Evolutionary conservation across 2,888 invertebrate species (phyloP).

Genomic region (Synanthedon andrenaeformis): DNA sequence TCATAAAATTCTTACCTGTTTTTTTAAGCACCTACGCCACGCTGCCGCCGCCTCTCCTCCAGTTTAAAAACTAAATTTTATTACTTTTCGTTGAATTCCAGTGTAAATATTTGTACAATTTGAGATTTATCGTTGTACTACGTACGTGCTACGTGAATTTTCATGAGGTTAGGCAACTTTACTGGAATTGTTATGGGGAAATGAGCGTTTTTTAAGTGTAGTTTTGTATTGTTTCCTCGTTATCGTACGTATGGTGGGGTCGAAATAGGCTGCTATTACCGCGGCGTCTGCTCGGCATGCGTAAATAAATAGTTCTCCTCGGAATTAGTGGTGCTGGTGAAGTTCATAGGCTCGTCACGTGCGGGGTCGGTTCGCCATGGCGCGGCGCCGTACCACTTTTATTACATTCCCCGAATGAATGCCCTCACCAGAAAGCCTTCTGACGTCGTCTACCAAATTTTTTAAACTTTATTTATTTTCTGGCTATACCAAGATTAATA

Average conservation of each 20-base stretch:
- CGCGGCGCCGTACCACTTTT: slow-evolving; percentile 42
- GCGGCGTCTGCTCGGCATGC: slow-evolving; percentile 31
- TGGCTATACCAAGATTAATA: no score
- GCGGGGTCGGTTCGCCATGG: slow-evolving; percentile 26
- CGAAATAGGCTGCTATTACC: slow-evolving; percentile 30
- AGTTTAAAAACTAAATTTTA: neutral
- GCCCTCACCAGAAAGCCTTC: slow-evolving; percentile 31
- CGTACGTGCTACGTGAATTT: neutral
- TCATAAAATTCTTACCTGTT: slow-evolving; percentile 1
- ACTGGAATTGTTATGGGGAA: neutral
- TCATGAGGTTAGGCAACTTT: neutral
- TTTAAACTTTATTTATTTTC: no score
- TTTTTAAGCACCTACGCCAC: slow-evolving; percentile 1
- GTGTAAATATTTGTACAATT: neutral
- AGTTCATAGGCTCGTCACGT: slow-evolving; percentile 50
- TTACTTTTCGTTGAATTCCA: neutral
- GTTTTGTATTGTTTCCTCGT: neutral
- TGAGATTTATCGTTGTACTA: neutral
- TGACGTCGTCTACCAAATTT: slow-evolving; percentile 1
- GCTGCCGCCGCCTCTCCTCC: neutral
- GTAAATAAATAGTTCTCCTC: slow-evolving; percentile 40
- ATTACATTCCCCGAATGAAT: slow-evolving; percentile 60
- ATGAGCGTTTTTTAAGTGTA: neutral
- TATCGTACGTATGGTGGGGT: slow-evolving; percentile 9
- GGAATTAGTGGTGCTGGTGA: slow-evolving; percentile 21